Evolutionary conservation across 2,113 vertebrate genomes (phyloP), one percentile per base, ranked within the genome.

Genomic region (Rafetus swinhoei): DNA sequence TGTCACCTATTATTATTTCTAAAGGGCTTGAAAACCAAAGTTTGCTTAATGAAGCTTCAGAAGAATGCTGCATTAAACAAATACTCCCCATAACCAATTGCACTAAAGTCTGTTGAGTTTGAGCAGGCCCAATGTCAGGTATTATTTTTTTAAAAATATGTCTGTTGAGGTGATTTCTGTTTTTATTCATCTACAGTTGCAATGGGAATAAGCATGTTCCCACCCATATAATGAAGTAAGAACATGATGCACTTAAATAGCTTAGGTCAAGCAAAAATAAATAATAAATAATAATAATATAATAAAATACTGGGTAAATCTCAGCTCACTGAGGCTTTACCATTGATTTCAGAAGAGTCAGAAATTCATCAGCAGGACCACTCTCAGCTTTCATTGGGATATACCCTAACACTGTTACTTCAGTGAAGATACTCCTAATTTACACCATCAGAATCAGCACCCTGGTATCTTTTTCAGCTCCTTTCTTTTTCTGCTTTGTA

Each of bases 21-120:
- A 79, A 35, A 94, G 54, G 11, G 62, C 79, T 93, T 90, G 59
- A 85, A 81, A 94, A 93, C 22, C 25, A 82, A 79, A 56, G 3
- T 18, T 84, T 50, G 45, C 85, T 86, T 85, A 85, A 85, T 29
- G 29, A 39, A 57, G 35, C 32, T 79, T 88, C 59, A 79, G 76
- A 76, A 88, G 88, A 53, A 54, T 84, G 69, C 62, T 77, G 35
- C 80, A 82, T 65, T 15, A 90, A 91, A 79, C 9, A 79, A 87
- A 82, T 45, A 29, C 19, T 55, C 7, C 39, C 84, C 29, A 81
- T 81, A 94, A 6, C 19, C 62, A 18, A 52, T 7, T 3, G 2
- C 5, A 24, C 35, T 55, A 79, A 82, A 29, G 53, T 86, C 45
- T 45, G 45, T 45, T 45, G 45, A 45, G 45, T 45, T 45, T 45